These are phyloP conservation scores for Scytalopus superciliaris DNA, from an alignment of 2,113 vertebrate species.

Conservation along the genomic window DNA sequence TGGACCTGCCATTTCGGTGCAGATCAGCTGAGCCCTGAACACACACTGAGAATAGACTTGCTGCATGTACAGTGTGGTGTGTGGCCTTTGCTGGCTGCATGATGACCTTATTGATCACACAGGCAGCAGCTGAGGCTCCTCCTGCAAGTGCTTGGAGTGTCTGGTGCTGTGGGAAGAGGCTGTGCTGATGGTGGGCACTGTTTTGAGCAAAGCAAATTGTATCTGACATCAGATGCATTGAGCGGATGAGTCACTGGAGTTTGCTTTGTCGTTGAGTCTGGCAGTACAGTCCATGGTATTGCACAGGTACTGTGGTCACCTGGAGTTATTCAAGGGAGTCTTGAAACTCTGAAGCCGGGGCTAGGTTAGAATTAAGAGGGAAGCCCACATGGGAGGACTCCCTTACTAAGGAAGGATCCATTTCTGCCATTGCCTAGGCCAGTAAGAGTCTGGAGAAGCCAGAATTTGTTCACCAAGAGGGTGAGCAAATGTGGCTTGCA, in stretches of 20 bases:
- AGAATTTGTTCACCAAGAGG: background rate
- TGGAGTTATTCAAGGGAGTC: background rate
- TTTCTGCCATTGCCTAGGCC: background rate
- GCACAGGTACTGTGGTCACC: background rate
- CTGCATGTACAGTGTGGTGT: fast-evolving
- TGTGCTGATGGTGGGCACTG: background rate
- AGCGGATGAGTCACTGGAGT: background rate
- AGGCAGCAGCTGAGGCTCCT: background rate
- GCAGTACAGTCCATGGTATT: background rate
- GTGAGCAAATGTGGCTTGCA: background rate
- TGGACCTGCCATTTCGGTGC: background rate
- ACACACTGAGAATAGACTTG: background rate
- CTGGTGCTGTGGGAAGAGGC: background rate
- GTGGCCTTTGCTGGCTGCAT: background rate
- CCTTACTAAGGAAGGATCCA: background rate
- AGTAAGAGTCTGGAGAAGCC: background rate
- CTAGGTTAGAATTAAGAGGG: background rate
- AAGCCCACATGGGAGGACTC: background rate
- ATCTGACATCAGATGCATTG: background rate
- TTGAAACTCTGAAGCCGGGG: background rate
- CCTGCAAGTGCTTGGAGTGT: background rate
- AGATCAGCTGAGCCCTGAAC: background rate
- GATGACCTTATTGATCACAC: background rate
- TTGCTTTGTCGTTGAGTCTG: background rate
- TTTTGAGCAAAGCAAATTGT: background rate